Base-by-base conservation (phyloP, 2,797 vertebrate species). In the Tangara arthus region DNA sequence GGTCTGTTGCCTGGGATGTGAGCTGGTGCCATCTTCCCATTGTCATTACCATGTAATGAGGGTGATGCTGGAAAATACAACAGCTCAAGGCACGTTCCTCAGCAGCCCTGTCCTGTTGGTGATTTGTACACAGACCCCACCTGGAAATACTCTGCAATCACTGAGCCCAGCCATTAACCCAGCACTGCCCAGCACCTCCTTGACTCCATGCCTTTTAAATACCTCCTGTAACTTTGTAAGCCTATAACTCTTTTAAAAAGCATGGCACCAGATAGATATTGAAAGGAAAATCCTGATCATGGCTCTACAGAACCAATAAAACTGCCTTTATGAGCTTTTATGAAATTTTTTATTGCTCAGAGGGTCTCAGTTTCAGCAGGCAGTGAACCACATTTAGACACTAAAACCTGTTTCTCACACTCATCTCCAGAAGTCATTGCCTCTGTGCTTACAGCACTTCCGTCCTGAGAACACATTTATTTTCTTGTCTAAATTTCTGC, bases 281-380 rank as follows among this genome's bases (percentile, higher is more conserved):
- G 92, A 94, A 94, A 94, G 79, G 66, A 68, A 89, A 95, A 88
- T 61, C 78, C 85, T 94, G 89, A 65, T 81, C 61, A 34, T 82
- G 57, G 70, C 85, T 82, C 27, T 85, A 39, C 88, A 90, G 41
- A 91, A 42, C 75, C 80, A 90, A 76, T 96, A 92, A 90, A 97
- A 20, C 46, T 53, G 34, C 46, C 66, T 91, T 94, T 90, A 84
- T 79, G 86, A 76, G 79, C 46, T 79, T 76, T 93, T 81, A 76
- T 89, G 49, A 63, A 81, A 55, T 53, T 61, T 56, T 83, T 83
- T 92, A 91, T 72, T 93, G 69, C 73, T 66, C 22, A 3, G 34
- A 52, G 56, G 41, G 71, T 82, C 78, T 89, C 50, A 12, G 50
- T 81, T 61, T 86, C 0, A 0, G 56, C 63, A 68, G 56, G 50